Evolutionary conservation across 2,888 invertebrate species (phyloP).

Genomic region (Dioctria rufipes): DNA sequence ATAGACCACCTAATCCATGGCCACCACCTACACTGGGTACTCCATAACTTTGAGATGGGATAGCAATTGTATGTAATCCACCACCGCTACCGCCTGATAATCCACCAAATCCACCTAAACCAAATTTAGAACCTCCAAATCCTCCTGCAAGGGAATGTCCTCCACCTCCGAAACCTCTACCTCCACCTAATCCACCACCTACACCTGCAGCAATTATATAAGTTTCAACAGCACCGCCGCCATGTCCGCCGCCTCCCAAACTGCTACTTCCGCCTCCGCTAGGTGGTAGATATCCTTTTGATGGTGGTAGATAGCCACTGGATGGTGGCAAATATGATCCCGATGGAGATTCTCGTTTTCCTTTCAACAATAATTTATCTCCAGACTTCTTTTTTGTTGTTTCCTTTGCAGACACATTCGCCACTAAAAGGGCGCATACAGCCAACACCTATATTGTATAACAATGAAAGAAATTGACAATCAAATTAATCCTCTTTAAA

Average conservation of each 20-base stretch:
- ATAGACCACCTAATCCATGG: conserved; percentile 1
- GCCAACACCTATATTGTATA: conserved; percentile 15
- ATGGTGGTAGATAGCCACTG: conserved; percentile 26
- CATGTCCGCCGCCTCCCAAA: neutral
- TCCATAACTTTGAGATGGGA: conserved; percentile 27
- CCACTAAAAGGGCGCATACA: conserved; percentile 27
- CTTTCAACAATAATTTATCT: conserved; percentile 48
- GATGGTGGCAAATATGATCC: conserved; percentile 49
- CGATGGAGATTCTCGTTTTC: conserved; percentile 55
- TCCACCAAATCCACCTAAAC: neutral
- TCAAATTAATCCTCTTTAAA: neutral
- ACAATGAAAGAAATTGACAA: neutral
- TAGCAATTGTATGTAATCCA: conserved; percentile 11
- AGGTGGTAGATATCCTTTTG: conserved; percentile 36
- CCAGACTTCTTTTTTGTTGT: conserved; percentile 44
- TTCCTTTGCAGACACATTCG: conserved; percentile 50
- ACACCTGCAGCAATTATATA: conserved; percentile 44
- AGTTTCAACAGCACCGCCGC: conserved; percentile 7
- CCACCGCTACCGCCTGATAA: neutral
- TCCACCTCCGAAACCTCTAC: neutral
- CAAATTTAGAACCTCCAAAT: conserved; percentile 18
- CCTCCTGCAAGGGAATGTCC: conserved; percentile 1
- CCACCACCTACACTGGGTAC: conserved; percentile 30
- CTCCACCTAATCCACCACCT: neutral
- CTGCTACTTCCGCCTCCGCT: neutral